Conservation (phyloP, 2,797 vertebrate genomes). For the Natrix natrix region DNA sequence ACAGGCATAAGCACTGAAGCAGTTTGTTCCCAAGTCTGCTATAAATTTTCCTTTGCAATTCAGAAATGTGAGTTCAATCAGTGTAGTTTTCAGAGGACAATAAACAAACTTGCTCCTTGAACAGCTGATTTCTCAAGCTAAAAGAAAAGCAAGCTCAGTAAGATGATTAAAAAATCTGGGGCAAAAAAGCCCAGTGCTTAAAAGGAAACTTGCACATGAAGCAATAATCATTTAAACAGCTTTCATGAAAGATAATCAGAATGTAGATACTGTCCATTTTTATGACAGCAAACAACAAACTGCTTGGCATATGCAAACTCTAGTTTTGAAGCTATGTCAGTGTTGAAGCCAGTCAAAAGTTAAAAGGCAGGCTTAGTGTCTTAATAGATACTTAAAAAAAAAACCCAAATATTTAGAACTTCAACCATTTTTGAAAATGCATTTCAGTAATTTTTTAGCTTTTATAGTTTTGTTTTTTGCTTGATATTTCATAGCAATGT, state of each 20-base stretch:
- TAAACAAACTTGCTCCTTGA: not conserved
- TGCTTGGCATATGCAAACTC: not conserved
- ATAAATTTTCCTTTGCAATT: not conserved
- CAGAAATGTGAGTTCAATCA: not conserved
- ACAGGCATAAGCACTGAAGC: not conserved
- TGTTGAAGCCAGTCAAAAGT: not conserved
- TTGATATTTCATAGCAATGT: conserved; percentile 36
- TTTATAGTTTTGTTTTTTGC: not conserved
- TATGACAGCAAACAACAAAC: not conserved
- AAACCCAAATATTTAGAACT: not conserved
- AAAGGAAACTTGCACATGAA: not conserved
- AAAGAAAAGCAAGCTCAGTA: not conserved
- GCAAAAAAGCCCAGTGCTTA: not conserved
- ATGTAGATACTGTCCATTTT: not conserved
- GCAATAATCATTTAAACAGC: not conserved
- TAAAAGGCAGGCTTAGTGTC: not conserved
- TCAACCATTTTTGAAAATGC: not conserved
- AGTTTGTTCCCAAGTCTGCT: not conserved
- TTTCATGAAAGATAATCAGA: not conserved
- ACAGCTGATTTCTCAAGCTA: not conserved
- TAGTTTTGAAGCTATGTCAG: not conserved
- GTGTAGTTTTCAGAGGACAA: not conserved
- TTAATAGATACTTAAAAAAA: rapidly evolving
- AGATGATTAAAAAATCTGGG: not conserved
- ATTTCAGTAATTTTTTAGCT: not conserved